Conservation (phyloP, 2,888 invertebrate genomes). For the Caradrina kadenii region DNA sequence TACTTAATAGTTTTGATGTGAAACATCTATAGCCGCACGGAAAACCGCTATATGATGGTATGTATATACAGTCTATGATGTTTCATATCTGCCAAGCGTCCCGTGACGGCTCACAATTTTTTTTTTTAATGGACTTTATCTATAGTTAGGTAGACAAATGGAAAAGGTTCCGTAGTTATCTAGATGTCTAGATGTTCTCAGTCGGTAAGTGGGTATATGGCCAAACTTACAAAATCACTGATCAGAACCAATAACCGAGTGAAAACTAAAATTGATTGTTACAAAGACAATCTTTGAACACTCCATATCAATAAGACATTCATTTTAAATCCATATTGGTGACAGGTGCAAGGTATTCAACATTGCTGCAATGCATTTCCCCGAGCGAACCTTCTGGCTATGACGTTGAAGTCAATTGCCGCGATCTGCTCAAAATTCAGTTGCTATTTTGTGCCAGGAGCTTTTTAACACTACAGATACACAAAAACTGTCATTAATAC, state of each 20-base stretch:
- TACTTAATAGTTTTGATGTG: not conserved
- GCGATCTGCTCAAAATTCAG: conserved; percentile 18
- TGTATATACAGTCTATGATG: too few species aligned
- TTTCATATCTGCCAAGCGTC: too few species aligned
- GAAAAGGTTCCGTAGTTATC: not conserved
- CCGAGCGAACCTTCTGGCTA: conserved; percentile 26
- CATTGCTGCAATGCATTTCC: conserved; percentile 6
- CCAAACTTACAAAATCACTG: not conserved
- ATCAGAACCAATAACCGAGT: not conserved
- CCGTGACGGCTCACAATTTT: too few species aligned
- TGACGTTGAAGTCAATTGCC: conserved; percentile 19
- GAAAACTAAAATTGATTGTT: conserved; percentile 1
- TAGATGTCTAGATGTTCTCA: not conserved
- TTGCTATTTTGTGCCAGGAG: conserved; percentile 17
- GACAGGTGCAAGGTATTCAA: conserved; percentile 21
- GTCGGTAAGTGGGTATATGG: too few species aligned
- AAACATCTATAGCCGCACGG: too few species aligned
- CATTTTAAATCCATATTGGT: conserved; percentile 30
- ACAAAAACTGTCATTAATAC: conserved; percentile 47
- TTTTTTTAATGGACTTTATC: too few species aligned
- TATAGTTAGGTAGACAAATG: not conserved
- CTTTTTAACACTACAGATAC: conserved; percentile 28
- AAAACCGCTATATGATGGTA: too few species aligned
- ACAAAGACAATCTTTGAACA: conserved; percentile 23
- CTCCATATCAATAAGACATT: conserved; percentile 20